Evolutionary conservation across 2,797 vertebrate genomes (phyloP).

Genomic region (Picus viridis): DNA sequence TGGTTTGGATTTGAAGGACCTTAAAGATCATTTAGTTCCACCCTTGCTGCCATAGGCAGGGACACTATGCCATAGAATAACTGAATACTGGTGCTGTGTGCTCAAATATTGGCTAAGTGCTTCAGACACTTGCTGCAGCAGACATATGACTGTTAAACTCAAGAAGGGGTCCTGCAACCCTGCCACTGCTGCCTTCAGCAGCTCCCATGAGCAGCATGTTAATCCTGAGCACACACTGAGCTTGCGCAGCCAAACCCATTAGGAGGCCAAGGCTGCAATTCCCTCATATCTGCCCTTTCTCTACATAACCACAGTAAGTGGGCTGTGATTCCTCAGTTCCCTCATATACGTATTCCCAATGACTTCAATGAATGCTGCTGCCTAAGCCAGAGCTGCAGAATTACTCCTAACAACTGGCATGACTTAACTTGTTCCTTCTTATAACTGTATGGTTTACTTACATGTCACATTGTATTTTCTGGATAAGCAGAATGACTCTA

Average conservation of each 20-base stretch:
- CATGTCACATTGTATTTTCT: conserved; percentile 49
- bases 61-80: neutral
- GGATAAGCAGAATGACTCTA: conserved; percentile 45
- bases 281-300: neutral
- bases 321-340: conserved; percentile 22
- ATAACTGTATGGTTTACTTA: conserved; percentile 35
- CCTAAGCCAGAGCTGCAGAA: conserved; percentile 22
- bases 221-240: neutral
- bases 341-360: neutral
- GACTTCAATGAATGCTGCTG: conserved; percentile 31
- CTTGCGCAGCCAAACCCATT: fast-evolving
- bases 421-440: conserved; percentile 67
- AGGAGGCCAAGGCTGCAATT: neutral
- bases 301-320: neutral
- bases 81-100: fast-evolving
- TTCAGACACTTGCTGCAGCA: neutral
- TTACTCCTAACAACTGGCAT: conserved; percentile 56
- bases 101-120: neutral
- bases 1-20: neutral
- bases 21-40: neutral
- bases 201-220: neutral
- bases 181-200: neutral
- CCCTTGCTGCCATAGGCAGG: neutral
- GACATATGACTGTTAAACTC: neutral
- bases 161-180: neutral